Conservation (phyloP, 2,797 vertebrate species). For the Anolis apletophallus region DNA sequence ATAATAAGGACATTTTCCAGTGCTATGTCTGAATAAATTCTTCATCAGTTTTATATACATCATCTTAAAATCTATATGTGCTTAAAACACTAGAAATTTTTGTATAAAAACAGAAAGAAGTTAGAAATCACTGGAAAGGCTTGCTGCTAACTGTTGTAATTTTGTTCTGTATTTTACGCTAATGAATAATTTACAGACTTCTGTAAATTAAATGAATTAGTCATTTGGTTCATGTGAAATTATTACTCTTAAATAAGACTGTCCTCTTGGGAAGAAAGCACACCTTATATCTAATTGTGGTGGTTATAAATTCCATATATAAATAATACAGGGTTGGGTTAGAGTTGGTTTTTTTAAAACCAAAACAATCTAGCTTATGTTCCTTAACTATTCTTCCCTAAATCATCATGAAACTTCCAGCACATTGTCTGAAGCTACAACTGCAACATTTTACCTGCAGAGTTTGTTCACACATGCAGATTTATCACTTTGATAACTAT, state of each 20-base stretch:
- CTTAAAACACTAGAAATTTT: neutral
- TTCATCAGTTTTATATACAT: neutral
- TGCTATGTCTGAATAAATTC: neutral
- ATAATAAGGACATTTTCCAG: neutral
- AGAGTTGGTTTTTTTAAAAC: neutral
- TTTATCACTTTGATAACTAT: neutral
- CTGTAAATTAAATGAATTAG: constrained; percentile 6
- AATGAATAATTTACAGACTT: constrained; percentile 17
- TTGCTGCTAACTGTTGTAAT: neutral
- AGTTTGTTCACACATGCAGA: neutral
- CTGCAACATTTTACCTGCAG: neutral
- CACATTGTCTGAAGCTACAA: neutral
- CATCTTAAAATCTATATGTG: neutral
- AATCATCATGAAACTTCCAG: neutral
- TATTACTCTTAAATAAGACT: constrained; percentile 14
- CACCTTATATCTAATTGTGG: neutral
- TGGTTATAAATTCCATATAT: neutral
- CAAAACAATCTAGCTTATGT: neutral
- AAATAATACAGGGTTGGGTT: neutral
- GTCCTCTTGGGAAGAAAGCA: neutral
- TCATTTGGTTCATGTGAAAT: constrained; percentile 3
- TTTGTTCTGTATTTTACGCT: neutral
- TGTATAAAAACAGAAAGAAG: neutral
- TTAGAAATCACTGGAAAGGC: neutral
- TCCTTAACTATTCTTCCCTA: neutral